These are phyloP conservation scores for Alentia gelatinosa DNA, from an alignment of 2,888 invertebrate species.

Conservation along the genomic window DNA sequence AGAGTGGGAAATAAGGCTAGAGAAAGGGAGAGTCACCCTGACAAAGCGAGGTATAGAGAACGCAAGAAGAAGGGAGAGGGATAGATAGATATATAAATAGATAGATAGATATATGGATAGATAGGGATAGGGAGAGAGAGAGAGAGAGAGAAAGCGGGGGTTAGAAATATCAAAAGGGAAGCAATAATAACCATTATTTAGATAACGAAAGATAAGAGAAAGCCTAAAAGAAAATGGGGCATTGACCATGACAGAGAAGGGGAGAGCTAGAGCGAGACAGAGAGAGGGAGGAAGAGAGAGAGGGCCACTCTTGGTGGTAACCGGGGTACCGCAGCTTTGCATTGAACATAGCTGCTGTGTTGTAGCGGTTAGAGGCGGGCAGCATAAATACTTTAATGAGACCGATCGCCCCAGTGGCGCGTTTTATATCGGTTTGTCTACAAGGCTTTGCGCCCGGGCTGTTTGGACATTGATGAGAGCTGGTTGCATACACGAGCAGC, in stretches of 20 bases:
- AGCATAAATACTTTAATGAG: background rate
- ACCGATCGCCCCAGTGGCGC: background rate
- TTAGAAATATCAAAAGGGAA: too few relatives aligned
- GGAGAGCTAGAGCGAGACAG: background rate
- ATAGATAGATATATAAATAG: too few relatives aligned
- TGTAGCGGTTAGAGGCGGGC: background rate
- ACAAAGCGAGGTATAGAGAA: too few relatives aligned
- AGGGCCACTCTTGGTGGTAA: too few relatives aligned
- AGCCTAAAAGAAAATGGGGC: background rate
- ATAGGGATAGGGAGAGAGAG: background rate
- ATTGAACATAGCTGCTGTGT: background rate
- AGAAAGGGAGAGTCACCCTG: background rate
- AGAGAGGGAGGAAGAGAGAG: background rate
- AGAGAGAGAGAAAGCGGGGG: background rate
- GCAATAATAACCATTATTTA: too few relatives aligned
- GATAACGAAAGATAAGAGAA: background rate
- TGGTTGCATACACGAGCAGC: background rate
- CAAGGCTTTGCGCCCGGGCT: background rate
- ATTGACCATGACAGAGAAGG: background rate
- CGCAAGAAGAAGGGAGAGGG: background rate
- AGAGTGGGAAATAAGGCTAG: background rate
- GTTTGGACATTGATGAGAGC: conserved; percentile 1
- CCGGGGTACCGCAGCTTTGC: too few relatives aligned
- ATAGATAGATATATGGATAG: too few relatives aligned
- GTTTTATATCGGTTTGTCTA: background rate